A percentile compares a stretch with the other conserved stretches of the same genome.
phyloP scores from a whole-genome alignment of 2,888 invertebrate genomes.

The Aporophyla lueneburgensis region DNA sequence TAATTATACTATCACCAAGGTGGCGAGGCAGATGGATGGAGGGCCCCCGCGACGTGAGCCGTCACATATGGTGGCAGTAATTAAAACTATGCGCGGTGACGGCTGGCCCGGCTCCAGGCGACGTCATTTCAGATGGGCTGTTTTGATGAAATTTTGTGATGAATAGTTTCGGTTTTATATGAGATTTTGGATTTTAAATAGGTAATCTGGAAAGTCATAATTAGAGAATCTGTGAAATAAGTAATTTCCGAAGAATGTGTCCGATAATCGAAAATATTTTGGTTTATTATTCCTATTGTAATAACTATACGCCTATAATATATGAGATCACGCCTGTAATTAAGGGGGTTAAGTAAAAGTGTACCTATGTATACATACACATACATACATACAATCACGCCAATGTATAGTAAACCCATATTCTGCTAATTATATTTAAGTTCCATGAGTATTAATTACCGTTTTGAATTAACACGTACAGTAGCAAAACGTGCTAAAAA shows the following conservation, averaged over 20 bases:
- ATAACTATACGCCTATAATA: background rate
- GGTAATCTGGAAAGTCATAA: too few species aligned
- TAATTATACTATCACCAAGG: slow-evolving; percentile 88
- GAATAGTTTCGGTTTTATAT: slow-evolving; percentile 15
- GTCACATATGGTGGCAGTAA: slow-evolving; percentile 88
- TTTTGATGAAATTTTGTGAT: slow-evolving; percentile 52
- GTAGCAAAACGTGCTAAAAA: background rate
- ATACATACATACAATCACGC: too few species aligned
- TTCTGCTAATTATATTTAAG: background rate
- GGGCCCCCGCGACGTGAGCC: slow-evolving; percentile 84
- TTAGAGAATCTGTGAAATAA: background rate
- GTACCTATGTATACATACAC: too few species aligned
- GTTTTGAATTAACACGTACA: background rate
- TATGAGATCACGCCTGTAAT: background rate
- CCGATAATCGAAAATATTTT: background rate
- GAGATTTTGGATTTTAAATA: background rate
- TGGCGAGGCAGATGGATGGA: slow-evolving; percentile 74
- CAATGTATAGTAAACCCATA: background rate
- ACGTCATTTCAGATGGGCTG: slow-evolving; percentile 31
- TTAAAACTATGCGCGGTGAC: slow-evolving; percentile 77
- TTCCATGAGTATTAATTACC: background rate
- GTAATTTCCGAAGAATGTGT: background rate
- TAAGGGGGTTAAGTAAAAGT: background rate
- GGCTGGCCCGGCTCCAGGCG: slow-evolving; percentile 23
- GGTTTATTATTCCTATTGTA: background rate